phyloP scores from a whole-genome alignment of 2,888 invertebrate species.

The Netelia virgata region DNA sequence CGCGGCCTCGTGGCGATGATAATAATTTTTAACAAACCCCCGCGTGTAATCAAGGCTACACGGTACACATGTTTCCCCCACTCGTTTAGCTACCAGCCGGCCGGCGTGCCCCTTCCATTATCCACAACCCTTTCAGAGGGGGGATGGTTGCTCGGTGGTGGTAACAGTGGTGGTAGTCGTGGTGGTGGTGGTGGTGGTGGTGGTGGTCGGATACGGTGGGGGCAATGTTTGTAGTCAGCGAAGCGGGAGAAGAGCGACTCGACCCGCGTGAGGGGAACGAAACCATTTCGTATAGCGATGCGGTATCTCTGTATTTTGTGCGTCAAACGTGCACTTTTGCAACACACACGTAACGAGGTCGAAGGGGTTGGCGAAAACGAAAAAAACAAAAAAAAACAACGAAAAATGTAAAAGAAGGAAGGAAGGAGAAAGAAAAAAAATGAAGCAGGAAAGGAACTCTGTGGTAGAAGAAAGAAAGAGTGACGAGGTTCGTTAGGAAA shows the following conservation, averaged over 20 bases:
- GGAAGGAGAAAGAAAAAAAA: conserved; percentile 15
- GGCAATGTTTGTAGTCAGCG: conserved; percentile 59
- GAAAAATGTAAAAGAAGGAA: conserved; percentile 51
- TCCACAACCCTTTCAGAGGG: conserved; percentile 67
- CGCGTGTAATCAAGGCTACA: conserved; percentile 83
- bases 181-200: conserved; percentile 52
- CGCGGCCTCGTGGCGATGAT: conserved; percentile 74
- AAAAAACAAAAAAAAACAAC: conserved; percentile 23
- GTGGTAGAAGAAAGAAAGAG: conserved; percentile 56
- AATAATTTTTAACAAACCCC: conserved; percentile 83
- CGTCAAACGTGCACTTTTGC: neutral
- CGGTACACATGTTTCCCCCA: conserved; percentile 81
- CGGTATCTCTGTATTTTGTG: conserved; percentile 35
- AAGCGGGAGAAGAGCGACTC: conserved; percentile 71
- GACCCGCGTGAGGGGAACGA: conserved; percentile 67
- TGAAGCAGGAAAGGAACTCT: conserved; percentile 53
- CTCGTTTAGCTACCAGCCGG: conserved; percentile 68
- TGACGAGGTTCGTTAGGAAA: conserved; percentile 56
- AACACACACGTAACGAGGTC: neutral
- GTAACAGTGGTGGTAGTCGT: conserved; percentile 53
- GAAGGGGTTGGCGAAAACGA: neutral
- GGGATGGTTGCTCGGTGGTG: conserved; percentile 62
- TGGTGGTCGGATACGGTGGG: conserved; percentile 61
- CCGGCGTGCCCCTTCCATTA: conserved; percentile 69
- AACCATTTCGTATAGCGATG: conserved; percentile 33